phyloP scores from a whole-genome alignment of 1,140 invertebrate species.

The Aphelenchoides besseyi region DNA sequence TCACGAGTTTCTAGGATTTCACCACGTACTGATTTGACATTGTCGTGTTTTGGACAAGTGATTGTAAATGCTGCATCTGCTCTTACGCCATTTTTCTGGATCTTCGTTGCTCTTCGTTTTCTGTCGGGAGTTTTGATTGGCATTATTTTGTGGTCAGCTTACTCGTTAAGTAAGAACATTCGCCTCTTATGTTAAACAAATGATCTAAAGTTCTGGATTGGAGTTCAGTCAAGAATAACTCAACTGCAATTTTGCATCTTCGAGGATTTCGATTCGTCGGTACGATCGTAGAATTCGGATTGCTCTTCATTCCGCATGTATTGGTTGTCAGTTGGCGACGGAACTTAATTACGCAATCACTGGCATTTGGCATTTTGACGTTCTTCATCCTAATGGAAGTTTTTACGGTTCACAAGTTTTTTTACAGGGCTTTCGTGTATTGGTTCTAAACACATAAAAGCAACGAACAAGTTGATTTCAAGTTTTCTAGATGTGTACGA shows the following conservation, averaged over 20 bases:
- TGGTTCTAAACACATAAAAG: no score
- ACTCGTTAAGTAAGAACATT: conserved; percentile 1
- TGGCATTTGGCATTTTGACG: neutral
- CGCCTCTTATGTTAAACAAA: no score
- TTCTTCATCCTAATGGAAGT: neutral
- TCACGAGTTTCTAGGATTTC: conserved; percentile 7
- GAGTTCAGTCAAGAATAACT: neutral
- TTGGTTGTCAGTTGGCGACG: neutral
- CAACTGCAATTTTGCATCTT: neutral
- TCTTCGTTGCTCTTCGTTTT: neutral
- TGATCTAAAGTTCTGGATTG: neutral
- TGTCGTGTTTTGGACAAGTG: neutral
- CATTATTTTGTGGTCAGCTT: neutral
- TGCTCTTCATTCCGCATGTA: neutral
- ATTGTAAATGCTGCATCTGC: neutral
- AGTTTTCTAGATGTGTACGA: neutral
- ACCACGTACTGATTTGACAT: neutral
- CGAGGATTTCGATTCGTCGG: neutral
- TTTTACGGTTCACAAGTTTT: no score
- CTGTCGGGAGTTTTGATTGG: neutral
- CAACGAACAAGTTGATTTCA: neutral
- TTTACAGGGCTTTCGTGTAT: no score
- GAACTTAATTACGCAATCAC: neutral
- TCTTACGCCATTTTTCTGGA: conserved; percentile 5
- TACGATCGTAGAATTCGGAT: neutral